phyloP scores from a whole-genome alignment of 2,888 invertebrate genomes.

The Acanthosepion pharaonis region DNA sequence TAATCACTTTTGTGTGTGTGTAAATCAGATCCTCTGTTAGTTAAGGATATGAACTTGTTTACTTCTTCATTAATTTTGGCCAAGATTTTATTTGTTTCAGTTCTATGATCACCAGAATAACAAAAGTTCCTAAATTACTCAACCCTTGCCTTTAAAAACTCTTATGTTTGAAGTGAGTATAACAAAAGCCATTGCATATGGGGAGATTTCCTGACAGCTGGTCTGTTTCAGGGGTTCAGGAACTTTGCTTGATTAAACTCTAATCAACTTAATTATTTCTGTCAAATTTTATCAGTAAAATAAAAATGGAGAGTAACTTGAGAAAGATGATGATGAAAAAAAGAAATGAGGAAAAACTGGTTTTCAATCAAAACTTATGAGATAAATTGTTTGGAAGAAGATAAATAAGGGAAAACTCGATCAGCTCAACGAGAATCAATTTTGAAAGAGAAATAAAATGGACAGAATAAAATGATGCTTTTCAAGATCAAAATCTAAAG shows the following conservation, averaged over 20 bases:
- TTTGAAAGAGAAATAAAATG: background rate
- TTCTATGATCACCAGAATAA: background rate
- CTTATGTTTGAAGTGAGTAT: background rate
- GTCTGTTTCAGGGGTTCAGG: background rate
- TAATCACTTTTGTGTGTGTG: background rate
- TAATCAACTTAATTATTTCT: constrained; percentile 13
- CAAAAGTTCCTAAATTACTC: background rate
- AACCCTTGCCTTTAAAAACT: background rate
- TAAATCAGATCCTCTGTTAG: background rate
- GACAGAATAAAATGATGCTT: background rate
- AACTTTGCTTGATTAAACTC: constrained; percentile 12
- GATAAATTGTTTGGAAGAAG: background rate
- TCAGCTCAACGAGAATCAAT: background rate
- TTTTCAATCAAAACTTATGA: background rate
- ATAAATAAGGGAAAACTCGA: background rate
- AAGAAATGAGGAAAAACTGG: background rate
- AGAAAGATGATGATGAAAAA: background rate
- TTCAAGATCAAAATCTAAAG: background rate
- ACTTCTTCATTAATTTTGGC: background rate
- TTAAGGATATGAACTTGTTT: background rate
- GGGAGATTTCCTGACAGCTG: background rate
- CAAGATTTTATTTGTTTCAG: background rate
- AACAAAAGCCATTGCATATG: background rate
- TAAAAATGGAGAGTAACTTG: background rate
- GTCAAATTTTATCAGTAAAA: background rate